These are phyloP conservation scores for Xiphias gladius DNA, from an alignment of 2,113 vertebrate genomes.

Conservation along the genomic window DNA sequence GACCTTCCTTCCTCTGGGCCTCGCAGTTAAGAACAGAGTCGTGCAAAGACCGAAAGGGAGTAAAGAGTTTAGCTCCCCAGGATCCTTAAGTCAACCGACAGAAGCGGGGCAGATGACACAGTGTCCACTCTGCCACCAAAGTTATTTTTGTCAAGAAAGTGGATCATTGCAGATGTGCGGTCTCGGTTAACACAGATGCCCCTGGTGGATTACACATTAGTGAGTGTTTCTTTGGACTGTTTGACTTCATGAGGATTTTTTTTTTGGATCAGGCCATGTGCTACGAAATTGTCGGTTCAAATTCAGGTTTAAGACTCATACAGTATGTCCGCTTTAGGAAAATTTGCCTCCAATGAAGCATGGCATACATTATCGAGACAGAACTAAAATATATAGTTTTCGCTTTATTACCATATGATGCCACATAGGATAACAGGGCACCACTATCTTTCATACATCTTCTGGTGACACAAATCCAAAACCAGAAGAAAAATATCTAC, in stretches of 20 bases:
- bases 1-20: conserved; percentile 64
- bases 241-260: background rate
- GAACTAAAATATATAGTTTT: background rate
- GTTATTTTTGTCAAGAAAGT: conserved; percentile 45
- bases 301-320: background rate
- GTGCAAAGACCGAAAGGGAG: conserved; percentile 11
- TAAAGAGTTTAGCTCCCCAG: conserved; percentile 53
- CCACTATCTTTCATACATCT: too few relatives aligned
- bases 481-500: background rate
- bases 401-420: background rate
- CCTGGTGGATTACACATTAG: background rate
- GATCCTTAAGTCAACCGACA: conserved; percentile 20
- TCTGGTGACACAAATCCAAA: background rate
- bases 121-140: conserved; percentile 8
- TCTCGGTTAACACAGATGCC: background rate
- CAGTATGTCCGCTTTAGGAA: background rate
- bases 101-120: conserved; percentile 28
- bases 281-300: background rate
- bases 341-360: background rate
- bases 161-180: conserved; percentile 41
- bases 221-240: conserved; percentile 4
- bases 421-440: background rate
- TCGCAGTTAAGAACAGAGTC: conserved; percentile 14
- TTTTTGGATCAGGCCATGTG: background rate
- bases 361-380: background rate